These are phyloP conservation scores for Brassicogethes aeneus DNA, from an alignment of 2,888 invertebrate species.

Conservation along the genomic window DNA sequence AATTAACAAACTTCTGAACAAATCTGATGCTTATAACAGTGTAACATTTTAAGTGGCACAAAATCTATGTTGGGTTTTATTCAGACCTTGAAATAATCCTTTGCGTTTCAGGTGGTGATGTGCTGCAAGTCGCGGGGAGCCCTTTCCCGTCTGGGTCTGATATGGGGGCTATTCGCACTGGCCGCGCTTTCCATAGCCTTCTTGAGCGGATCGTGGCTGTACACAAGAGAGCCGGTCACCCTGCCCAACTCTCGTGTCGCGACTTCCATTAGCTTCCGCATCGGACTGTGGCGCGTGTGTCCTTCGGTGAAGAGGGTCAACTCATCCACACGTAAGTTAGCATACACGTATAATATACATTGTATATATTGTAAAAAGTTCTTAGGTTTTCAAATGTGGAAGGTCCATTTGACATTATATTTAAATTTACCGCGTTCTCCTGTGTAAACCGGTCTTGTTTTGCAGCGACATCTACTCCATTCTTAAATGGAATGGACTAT, in stretches of 20 bases:
- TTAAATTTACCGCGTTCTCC: too few relatives aligned
- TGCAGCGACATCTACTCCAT: too few relatives aligned
- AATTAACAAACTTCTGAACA: too few relatives aligned
- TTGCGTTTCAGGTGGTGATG: conserved; percentile 31
- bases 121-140: conserved; percentile 36
- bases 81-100: too few relatives aligned
- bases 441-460: too few relatives aligned
- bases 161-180: conserved; percentile 41
- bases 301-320: conserved; percentile 41
- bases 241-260: conserved; percentile 38
- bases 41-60: too few relatives aligned
- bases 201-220: conserved; percentile 44
- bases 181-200: conserved; percentile 42
- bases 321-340: conserved; percentile 40
- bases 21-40: too few relatives aligned
- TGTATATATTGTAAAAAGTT: not conserved
- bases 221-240: conserved; percentile 42
- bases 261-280: conserved; percentile 42
- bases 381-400: not conserved
- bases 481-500: conserved; percentile 5
- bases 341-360: not conserved
- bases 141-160: conserved; percentile 40
- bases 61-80: too few relatives aligned
- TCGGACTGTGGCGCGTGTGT: conserved; percentile 46
- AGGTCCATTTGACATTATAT: conserved; percentile 6